Percentiles rank a stretch among this genome's conserved stretches.
These are phyloP conservation scores for Apis mellifera DNA, from an alignment of 1,140 invertebrate species.

Conservation along the genomic window Amel_HAv3.1 CM009931.2:18395501-18396000, in stretches of 20 bases:
- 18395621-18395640: background rate
- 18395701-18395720: too few species aligned
- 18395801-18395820: background rate
- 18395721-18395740: too few species aligned
- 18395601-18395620: too few species aligned
- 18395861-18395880: background rate
- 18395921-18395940: background rate
- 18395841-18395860: background rate
- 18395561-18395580: too few species aligned
- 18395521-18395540: too few species aligned
- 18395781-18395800: slow-evolving; percentile 5
- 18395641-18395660: background rate
- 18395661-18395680: background rate
- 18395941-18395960: background rate
- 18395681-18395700: background rate
- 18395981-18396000: background rate
- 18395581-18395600: too few species aligned
- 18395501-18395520: too few species aligned
- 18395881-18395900: background rate
- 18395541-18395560: too few species aligned
- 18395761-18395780: slow-evolving; percentile 1
- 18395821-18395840: background rate
- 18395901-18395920: background rate
- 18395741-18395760: background rate
- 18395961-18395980: background rate